A percentile compares a stretch with the other conserved stretches of the same genome.
phyloP scores from a whole-genome alignment of 2,113 vertebrate species.

The Gymnogyps californianus region DNA sequence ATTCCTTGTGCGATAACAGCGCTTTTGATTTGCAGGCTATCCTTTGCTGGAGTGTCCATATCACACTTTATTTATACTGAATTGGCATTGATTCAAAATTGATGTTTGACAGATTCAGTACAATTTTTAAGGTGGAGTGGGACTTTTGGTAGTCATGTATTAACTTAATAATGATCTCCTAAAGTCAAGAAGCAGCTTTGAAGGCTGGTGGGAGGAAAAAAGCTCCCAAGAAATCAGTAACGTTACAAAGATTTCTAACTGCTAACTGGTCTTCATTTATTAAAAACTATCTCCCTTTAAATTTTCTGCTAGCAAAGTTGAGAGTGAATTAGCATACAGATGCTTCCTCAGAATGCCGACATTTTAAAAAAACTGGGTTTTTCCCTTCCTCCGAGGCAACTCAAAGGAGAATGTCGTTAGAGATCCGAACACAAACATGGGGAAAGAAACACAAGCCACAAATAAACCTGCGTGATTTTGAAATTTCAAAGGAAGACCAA shows the following conservation, averaged over 20 bases:
- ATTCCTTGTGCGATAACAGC: background rate
- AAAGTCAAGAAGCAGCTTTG: background rate
- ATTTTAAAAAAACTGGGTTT: conserved; percentile 17
- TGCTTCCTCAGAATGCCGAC: conserved; percentile 24
- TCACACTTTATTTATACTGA: conserved; percentile 57
- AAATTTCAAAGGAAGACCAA: background rate
- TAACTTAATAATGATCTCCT: background rate
- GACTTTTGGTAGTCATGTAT: background rate
- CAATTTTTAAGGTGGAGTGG: conserved; percentile 38
- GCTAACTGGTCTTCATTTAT: background rate
- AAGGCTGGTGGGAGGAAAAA: background rate
- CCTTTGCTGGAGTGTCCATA: conserved; percentile 32
- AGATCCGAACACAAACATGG: background rate
- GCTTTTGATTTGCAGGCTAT: conserved; percentile 42
- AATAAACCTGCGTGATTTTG: background rate
- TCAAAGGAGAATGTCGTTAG: conserved; percentile 20
- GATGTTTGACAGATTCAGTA: conserved; percentile 31
- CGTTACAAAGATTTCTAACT: background rate
- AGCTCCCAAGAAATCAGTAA: background rate
- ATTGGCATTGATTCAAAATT: conserved; percentile 54
- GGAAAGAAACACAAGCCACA: background rate
- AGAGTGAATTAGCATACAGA: conserved; percentile 53
- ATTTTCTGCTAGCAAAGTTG: conserved; percentile 34
- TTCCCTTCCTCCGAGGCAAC: conserved; percentile 34
- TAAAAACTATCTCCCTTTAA: conserved; percentile 36